Evolutionary conservation across 2,888 invertebrate species (phyloP).

Genomic region (Tetragnatha montana): DNA sequence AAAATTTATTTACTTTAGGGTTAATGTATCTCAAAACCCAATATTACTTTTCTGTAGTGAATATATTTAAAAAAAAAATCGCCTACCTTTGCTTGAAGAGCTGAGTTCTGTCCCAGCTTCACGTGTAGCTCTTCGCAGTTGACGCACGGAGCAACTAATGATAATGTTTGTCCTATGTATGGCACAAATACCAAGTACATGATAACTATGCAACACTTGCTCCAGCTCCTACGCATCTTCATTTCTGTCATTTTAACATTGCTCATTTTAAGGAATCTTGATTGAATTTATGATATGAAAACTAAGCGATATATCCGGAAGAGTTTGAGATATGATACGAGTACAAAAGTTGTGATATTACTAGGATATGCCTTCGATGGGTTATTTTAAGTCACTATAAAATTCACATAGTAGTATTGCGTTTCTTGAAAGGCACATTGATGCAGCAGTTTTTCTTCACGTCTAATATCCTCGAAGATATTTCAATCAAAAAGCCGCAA

Average conservation of each 20-base stretch:
- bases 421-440: too few species aligned
- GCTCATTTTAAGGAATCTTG: not conserved
- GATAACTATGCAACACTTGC: not conserved
- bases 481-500: not conserved
- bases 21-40: too few species aligned
- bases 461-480: too few species aligned
- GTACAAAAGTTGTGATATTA: too few species aligned
- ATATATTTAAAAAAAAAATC: not conserved
- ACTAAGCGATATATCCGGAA: too few species aligned
- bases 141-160: slow-evolving; percentile 45
- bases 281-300: too few species aligned
- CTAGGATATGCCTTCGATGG: too few species aligned
- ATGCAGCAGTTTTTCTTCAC: too few species aligned
- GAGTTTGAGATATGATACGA: too few species aligned
- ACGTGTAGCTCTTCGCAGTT: slow-evolving; percentile 63
- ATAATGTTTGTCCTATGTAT: slow-evolving; percentile 37
- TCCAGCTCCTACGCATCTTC: not conserved
- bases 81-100: slow-evolving; percentile 37
- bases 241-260: not conserved
- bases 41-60: not conserved
- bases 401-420: too few species aligned
- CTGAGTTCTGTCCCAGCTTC: slow-evolving; percentile 20
- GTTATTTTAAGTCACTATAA: too few species aligned
- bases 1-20: too few species aligned
- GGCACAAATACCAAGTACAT: not conserved